Evolutionary conservation across 2,888 invertebrate genomes (phyloP).

Genomic region (Tiliacea aurago): DNA sequence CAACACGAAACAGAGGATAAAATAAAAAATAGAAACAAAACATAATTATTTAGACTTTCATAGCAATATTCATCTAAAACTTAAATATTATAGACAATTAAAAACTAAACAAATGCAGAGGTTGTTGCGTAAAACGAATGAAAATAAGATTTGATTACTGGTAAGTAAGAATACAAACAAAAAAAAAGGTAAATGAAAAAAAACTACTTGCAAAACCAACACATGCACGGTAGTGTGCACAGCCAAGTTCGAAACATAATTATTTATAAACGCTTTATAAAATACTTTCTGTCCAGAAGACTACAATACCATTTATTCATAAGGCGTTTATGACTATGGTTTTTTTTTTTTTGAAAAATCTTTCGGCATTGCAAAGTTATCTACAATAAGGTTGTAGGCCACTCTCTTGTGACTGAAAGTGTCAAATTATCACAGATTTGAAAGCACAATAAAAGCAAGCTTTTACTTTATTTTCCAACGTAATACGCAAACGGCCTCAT

Average conservation of each 20-base stretch:
- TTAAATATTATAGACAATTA: constrained; percentile 40
- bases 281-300: background rate
- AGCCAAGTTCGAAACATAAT: constrained; percentile 15
- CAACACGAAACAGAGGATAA: constrained; percentile 31
- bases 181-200: background rate
- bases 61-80: constrained; percentile 56
- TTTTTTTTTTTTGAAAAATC: background rate
- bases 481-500: constrained; percentile 64
- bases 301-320: background rate
- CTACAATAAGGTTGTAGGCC: background rate
- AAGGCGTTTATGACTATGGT: background rate
- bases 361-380: background rate
- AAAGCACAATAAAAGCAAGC: background rate
- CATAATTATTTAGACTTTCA: constrained; percentile 57
- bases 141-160: constrained; percentile 17
- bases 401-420: background rate
- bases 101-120: constrained; percentile 13
- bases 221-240: constrained; percentile 19
- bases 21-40: constrained; percentile 47
- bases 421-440: constrained; percentile 36
- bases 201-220: background rate
- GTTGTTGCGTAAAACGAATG: constrained; percentile 30
- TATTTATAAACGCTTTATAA: constrained; percentile 2
- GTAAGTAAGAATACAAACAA: constrained; percentile 22
- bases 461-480: constrained; percentile 51